phyloP scores from a whole-genome alignment of 64 coral and sea anemone species.

The Catalaphyllia jardinei region DNA sequence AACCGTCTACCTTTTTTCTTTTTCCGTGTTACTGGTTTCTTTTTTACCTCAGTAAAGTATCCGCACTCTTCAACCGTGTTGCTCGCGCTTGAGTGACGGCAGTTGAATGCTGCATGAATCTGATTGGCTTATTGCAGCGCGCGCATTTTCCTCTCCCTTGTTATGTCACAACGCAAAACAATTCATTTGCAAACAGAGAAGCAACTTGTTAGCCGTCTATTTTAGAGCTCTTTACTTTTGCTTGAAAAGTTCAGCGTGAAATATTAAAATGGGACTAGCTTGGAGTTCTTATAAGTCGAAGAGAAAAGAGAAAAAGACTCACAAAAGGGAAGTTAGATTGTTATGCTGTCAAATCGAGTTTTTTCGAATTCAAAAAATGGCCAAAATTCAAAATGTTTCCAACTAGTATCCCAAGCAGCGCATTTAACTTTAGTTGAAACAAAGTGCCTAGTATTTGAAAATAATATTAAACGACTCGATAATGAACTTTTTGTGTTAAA shows the following conservation, averaged over 20 bases:
- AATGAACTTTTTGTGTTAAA: neutral
- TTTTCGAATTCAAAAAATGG: neutral
- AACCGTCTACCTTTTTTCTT: too few species aligned
- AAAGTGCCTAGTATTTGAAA: too few species aligned
- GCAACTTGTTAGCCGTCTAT: neutral
- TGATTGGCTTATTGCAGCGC: constrained; percentile 7
- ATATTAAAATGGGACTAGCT: too few species aligned
- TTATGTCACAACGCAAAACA: constrained; percentile 6
- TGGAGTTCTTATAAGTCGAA: too few species aligned
- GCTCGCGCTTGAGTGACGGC: neutral
- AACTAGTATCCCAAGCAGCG: neutral
- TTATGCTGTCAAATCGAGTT: neutral
- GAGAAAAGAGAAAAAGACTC: neutral
- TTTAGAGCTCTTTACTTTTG: neutral
- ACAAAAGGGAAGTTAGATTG: neutral
- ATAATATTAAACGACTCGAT: too few species aligned
- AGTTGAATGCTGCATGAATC: neutral
- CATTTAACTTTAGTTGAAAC: neutral
- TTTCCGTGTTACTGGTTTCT: too few species aligned
- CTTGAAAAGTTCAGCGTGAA: neutral
- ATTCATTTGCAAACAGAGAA: neutral
- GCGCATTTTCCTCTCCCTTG: neutral
- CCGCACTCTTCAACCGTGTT: too few species aligned
- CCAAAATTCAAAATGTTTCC: too few species aligned
- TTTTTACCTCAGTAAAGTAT: too few species aligned